Percentiles rank a stretch among this genome's conserved stretches.
Conservation (phyloP, 2,113 vertebrate species). For the Eleginops maclovinus region DNA sequence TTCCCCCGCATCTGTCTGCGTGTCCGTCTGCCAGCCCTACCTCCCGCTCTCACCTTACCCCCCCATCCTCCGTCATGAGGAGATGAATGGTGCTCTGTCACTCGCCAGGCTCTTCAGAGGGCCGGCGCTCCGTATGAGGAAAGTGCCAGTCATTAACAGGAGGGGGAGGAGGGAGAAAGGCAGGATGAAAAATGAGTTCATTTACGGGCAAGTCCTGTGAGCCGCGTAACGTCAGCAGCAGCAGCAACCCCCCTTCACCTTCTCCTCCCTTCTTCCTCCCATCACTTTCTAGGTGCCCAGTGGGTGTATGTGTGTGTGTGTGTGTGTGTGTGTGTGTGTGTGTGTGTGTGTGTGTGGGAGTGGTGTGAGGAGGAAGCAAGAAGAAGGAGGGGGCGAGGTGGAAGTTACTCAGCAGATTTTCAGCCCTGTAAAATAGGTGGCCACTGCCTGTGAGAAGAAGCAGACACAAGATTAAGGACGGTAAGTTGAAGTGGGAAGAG, state of each 20-base stretch:
- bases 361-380: conserved; percentile 17
- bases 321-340: background rate
- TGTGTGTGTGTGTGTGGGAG: background rate
- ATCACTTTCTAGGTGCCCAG: conserved; percentile 69
- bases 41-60: conserved; percentile 43
- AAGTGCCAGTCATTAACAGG: conserved; percentile 87
- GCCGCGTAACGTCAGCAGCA: conserved; percentile 82
- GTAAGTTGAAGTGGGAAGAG: conserved; percentile 56
- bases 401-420: conserved; percentile 84
- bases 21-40: conserved; percentile 67
- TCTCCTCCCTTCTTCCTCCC: conserved; percentile 58
- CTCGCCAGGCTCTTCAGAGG: conserved; percentile 84
- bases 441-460: conserved; percentile 50
- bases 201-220: conserved; percentile 87
- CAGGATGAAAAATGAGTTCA: conserved; percentile 90
- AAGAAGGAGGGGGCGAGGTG: conserved; percentile 29
- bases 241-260: conserved; percentile 41
- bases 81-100: conserved; percentile 87
- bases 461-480: conserved; percentile 57
- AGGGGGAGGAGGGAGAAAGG: conserved; percentile 75
- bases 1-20: conserved; percentile 59
- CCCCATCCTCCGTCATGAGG: conserved; percentile 69
- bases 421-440: conserved; percentile 47
- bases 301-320: conserved; percentile 28
- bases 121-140: conserved; percentile 82